A percentile compares a stretch with the other conserved stretches of the same genome.
Evolutionary conservation across 2,888 invertebrate species (phyloP).

Genomic region (Vandiemenella viatica): DNA sequence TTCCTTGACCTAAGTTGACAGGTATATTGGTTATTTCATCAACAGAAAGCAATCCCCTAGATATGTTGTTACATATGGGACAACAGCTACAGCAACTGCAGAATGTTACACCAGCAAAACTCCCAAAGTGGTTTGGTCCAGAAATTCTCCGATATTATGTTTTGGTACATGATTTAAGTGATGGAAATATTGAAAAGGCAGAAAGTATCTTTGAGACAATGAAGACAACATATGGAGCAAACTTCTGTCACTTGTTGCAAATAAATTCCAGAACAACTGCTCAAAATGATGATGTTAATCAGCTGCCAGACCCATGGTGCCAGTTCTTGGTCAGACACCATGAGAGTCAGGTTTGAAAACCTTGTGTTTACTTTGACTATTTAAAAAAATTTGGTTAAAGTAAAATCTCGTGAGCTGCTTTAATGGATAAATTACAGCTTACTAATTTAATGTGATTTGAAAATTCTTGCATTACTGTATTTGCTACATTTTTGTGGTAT

Average conservation of each 20-base stretch:
- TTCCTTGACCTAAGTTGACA: no score
- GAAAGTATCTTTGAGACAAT: conserved; percentile 68
- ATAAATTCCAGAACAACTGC: conserved; percentile 66
- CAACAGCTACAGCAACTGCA: conserved; percentile 68
- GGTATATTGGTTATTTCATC: conserved; percentile 40
- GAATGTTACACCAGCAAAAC: conserved; percentile 55
- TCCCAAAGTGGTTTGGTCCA: conserved; percentile 45
- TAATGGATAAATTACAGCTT: no score
- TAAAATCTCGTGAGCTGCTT: no score
- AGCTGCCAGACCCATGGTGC: conserved; percentile 73
- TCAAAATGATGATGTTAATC: conserved; percentile 33
- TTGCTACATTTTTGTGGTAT: no score
- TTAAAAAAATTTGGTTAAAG: no score
- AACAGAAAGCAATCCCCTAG: conserved; percentile 46
- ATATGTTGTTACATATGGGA: conserved; percentile 63
- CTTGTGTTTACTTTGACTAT: no score
- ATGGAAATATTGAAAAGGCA: conserved; percentile 41
- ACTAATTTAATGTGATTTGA: no score
- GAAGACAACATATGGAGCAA: conserved; percentile 72
- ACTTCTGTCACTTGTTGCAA: conserved; percentile 75
- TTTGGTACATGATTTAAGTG: conserved; percentile 57
- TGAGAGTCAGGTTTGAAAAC: conserved; percentile 35
- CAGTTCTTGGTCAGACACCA: conserved; percentile 51
- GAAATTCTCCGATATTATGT: conserved; percentile 80
- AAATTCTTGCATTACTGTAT: no score